Base-by-base conservation (phyloP, 2,888 invertebrate genomes). In the Megalurothrips usitatus region DNA sequence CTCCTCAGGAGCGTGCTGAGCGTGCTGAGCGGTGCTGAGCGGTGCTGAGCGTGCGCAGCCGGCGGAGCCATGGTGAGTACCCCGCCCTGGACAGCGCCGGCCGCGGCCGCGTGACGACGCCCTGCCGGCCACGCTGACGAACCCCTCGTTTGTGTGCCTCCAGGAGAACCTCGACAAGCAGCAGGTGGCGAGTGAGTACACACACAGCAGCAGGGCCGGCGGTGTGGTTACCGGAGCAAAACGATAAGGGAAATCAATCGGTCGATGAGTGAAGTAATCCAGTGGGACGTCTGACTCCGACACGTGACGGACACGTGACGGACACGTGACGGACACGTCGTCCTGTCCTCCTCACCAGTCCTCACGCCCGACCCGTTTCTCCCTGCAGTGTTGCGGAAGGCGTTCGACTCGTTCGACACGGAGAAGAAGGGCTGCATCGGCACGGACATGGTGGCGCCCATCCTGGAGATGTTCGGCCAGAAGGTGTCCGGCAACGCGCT, bases 151-250 rank as follows among this genome's bases (percentile, higher is more conserved):
- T 52, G 52, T 52, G 52, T 58, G 58, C 14, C 26, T 75, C 23
- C 89, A 93, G 92, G 94, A 93, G 85, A 94, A 94, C 87, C 90
- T 94, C 83, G 90, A 90, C 85, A 93, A 93, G 88, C 94, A 94
- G 85, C 94, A 94, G 89, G 90, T 93, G 85, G 90, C 88, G 85
- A 91, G 94, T 94, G 89, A 92, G 94, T 92, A 86, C 63, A 75
- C 79, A 43, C 3, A 43, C 3, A 43, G 6, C 34, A 6, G 34
- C 2, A 43, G 34, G 34, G 34, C 34, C 34, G 34, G n/a, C n/a
- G n/a, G n/a, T n/a, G n/a, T n/a, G n/a, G n/a, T n/a, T n/a, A n/a
- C n/a, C n/a, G n/a, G n/a, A n/a, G n/a, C n/a, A n/a, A n/a, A n/a
- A n/a, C n/a, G n/a, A n/a, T n/a, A n/a, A n/a, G n/a, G n/a, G n/a